phyloP scores from a whole-genome alignment of 2,888 invertebrate species.

The Nomada ferruginata region DNA sequence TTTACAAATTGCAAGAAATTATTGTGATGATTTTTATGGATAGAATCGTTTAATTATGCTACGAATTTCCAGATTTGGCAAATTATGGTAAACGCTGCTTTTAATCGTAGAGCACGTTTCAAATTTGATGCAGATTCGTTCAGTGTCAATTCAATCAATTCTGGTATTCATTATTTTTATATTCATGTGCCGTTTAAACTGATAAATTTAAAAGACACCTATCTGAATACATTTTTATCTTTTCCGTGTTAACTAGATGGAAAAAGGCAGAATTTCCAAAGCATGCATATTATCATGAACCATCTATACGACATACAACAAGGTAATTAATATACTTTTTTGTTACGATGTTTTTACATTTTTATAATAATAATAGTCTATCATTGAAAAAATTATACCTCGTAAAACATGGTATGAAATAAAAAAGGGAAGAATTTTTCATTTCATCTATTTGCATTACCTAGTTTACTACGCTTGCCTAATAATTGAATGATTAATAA shows the following conservation, averaged over 20 bases:
- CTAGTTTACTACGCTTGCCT: too few species aligned
- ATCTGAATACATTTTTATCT: constrained; percentile 19
- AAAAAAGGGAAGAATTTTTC: too few species aligned
- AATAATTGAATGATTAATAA: too few species aligned
- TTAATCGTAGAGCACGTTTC: constrained; percentile 36
- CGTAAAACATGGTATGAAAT: too few species aligned
- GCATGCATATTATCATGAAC: constrained; percentile 79
- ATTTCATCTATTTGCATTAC: too few species aligned
- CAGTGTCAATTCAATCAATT: constrained; percentile 1
- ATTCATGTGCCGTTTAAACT: background rate
- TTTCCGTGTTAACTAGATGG: constrained; percentile 25
- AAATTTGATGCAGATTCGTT: constrained; percentile 15
- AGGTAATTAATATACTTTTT: constrained; percentile 63
- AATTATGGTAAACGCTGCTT: constrained; percentile 47
- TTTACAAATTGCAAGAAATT: background rate
- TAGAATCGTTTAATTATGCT: background rate
- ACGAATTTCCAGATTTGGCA: constrained; percentile 65
- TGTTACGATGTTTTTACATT: background rate
- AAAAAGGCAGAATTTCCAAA: constrained; percentile 29
- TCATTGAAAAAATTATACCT: background rate
- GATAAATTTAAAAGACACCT: background rate
- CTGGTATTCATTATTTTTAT: constrained; percentile 34
- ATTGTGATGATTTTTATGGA: background rate
- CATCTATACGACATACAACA: constrained; percentile 86
- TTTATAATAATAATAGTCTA: background rate